Evolutionary conservation across 2,888 invertebrate species (phyloP), one percentile per base, ranked within the genome.

Genomic region (Lamellibrachia columna): DNA sequence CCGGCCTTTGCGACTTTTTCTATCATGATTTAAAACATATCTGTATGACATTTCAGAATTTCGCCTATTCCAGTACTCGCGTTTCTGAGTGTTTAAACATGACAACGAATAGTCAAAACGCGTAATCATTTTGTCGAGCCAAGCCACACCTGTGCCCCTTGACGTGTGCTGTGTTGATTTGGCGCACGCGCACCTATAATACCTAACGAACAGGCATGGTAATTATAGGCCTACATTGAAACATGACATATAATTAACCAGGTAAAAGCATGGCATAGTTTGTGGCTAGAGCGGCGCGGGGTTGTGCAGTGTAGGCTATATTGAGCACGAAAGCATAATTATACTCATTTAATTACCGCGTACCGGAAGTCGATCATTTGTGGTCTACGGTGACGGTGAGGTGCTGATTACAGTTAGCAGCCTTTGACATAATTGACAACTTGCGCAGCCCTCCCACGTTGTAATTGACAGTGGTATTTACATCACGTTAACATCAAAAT

Each of bases 161-260:
- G 75, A 75, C 6, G 40, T 40, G 75, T 75, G 75, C 75, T 3
- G 75, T 75, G 75, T n/a, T n/a, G n/a, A 22, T 15, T 75, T 75
- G 75, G 75, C n/a, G 75, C 75, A 75, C 4, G 75, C n/a, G 75
- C n/a, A 75, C 75, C 22, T 75, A n/a, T n/a, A 22, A 4, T n/a
- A 75, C 75, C 75, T 75, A 75, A 75, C 22, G 75, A n/a, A 75
- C 75, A 75, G 75, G 75, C 75, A n/a, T 75, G 75, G 75, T 75
- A 75, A 75, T 75, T 75, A 75, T 75, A 40, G 40, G 40, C 40
- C 40, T 40, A 75, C 75, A 75, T 6, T 15, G 75, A 15, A 75
- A 75, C 75, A n/a, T 75, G 75, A 75, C 75, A 75, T 75, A 75
- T 75, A 75, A 75, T 75, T 75, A 75, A 75, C 75, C 75, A 75